Percentiles rank a stretch among this genome's conserved stretches.
These are phyloP conservation scores for Sylvia borin DNA, from an alignment of 2,797 vertebrate species.

Conservation along the genomic window DNA sequence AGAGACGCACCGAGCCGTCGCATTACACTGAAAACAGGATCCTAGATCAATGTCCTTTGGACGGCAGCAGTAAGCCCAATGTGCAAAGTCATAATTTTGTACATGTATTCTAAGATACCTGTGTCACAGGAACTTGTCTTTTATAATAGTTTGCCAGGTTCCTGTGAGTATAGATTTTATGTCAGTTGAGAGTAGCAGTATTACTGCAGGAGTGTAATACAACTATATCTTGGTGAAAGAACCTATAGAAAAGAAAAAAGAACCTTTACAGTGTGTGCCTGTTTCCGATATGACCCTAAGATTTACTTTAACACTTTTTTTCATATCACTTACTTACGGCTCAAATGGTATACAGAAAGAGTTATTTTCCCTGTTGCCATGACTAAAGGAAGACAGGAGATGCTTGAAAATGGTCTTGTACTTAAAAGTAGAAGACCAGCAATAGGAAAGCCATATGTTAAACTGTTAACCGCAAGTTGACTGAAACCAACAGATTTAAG, in stretches of 20 bases:
- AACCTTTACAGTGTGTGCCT: neutral
- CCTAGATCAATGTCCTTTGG: slow-evolving; percentile 51
- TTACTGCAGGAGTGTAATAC: slow-evolving; percentile 14
- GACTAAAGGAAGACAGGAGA: neutral
- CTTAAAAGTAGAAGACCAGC: neutral
- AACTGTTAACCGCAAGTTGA: neutral
- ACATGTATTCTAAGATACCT: slow-evolving; percentile 47
- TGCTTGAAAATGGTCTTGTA: neutral
- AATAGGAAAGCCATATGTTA: neutral
- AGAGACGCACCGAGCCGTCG: too few species aligned
- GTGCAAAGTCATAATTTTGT: slow-evolving; percentile 57
- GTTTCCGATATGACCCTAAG: neutral
- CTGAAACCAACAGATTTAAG: neutral
- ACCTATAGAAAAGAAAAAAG: neutral
- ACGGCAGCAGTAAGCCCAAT: slow-evolving; percentile 46
- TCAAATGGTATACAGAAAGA: neutral
- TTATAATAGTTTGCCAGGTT: slow-evolving; percentile 40
- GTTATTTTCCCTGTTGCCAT: neutral
- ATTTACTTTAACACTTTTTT: neutral
- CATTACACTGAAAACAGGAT: slow-evolving; percentile 41
- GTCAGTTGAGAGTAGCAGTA: slow-evolving; percentile 43
- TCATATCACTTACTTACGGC: neutral
- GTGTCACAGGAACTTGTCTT: slow-evolving; percentile 16
- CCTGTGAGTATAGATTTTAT: slow-evolving; percentile 62
- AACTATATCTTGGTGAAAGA: slow-evolving; percentile 18